Percentiles rank a stretch among this genome's conserved stretches.
phyloP scores from a whole-genome alignment of 2,888 invertebrate species.

The Rhagonycha fulva region DNA sequence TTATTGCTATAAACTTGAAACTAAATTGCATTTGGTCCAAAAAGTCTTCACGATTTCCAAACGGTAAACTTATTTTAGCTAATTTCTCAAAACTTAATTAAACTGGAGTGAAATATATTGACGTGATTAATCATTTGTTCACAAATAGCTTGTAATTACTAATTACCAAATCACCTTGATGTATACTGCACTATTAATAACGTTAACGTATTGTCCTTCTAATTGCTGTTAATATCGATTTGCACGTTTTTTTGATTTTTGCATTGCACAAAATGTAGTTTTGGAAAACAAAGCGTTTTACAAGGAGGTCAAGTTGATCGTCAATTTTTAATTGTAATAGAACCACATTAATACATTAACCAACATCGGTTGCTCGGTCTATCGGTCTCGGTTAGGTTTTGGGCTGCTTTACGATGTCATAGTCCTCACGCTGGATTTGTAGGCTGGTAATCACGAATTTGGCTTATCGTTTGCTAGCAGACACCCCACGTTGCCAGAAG shows the following conservation, averaged over 20 bases:
- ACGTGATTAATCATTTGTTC: background rate
- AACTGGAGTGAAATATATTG: background rate
- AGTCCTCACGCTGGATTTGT: too few species aligned
- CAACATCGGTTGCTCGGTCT: background rate
- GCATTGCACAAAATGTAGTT: background rate
- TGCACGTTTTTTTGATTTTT: background rate
- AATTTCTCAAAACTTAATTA: background rate
- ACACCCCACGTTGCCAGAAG: too few species aligned
- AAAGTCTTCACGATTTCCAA: background rate
- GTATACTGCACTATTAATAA: background rate
- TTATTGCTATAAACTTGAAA: background rate
- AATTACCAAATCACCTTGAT: background rate
- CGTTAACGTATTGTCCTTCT: background rate
- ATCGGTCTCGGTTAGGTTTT: too few species aligned
- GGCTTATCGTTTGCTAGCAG: too few species aligned
- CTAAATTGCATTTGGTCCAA: background rate
- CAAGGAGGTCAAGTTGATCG: background rate
- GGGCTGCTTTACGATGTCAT: too few species aligned
- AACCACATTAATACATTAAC: background rate
- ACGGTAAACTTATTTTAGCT: background rate
- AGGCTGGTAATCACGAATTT: too few species aligned
- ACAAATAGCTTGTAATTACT: background rate
- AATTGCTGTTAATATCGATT: background rate
- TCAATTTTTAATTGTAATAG: background rate
- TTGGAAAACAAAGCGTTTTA: background rate